Conservation (phyloP, 2,113 vertebrate genomes). For the Leptocoma aspasia region DNA sequence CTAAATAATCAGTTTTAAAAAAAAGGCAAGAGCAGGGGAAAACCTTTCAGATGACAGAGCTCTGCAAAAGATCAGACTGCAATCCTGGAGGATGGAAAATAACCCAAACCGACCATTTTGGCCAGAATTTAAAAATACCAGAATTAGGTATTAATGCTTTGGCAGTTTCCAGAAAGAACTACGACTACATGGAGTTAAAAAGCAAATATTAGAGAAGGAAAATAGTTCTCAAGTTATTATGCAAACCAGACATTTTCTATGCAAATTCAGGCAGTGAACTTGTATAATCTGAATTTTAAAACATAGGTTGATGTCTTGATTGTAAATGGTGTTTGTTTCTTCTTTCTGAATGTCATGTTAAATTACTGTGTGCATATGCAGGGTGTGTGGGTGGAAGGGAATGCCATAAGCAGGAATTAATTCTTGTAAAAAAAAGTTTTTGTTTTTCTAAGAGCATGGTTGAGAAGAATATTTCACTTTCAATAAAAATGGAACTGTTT, state of each 20-base stretch:
- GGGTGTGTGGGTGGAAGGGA: not conserved
- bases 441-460: not conserved
- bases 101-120: not conserved
- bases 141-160: not conserved
- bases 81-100: not conserved
- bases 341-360: slow-evolving; percentile 31
- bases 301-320: slow-evolving; percentile 12
- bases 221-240: slow-evolving; percentile 19
- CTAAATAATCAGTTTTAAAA: not conserved
- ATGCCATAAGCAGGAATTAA: not conserved
- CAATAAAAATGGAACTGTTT: not conserved
- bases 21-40: not conserved
- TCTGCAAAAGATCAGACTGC: not conserved
- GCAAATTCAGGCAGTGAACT: slow-evolving; percentile 21
- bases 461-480: not conserved
- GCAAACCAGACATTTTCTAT: slow-evolving; percentile 33
- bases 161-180: slow-evolving; percentile 8
- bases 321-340: slow-evolving; percentile 38
- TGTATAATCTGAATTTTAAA: slow-evolving; percentile 52
- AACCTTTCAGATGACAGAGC: not conserved
- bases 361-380: not conserved
- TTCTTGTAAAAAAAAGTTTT: not conserved
- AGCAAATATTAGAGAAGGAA: slow-evolving; percentile 15
- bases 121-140: slow-evolving; percentile 4
- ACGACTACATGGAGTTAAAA: not conserved